Base-by-base conservation (phyloP, 2,113 vertebrate genomes). In the Pycnonotus jocosus region DNA sequence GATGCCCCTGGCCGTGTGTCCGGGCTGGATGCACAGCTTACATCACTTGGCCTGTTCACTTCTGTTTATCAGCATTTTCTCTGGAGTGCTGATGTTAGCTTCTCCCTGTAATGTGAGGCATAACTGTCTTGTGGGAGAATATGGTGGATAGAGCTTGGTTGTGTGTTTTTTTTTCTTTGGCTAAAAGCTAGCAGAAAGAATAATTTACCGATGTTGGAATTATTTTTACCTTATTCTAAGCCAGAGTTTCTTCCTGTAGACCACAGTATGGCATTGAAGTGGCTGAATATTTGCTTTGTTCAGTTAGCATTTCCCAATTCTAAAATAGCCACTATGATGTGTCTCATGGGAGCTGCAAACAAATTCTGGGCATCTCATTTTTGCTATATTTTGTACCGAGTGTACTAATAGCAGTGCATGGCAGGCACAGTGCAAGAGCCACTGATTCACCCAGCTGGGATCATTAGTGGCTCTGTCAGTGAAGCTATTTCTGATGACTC, bases 401-500 rank as follows among this genome's bases (percentile, higher is more conserved):
- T 13, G 54, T 56, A 48, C 92, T 83, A 72, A 90, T 54, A 76
- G 82, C 76, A 11, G 62, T 77, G n/a, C 84, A 22, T 27, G 73
- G 83, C 68, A 87, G 83, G 79, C 82, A 96, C 89, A 92, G 35
- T 81, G 81, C 76, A 76, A 84, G 74, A 93, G 66, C 86, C 84
- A 89, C 93, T 97, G 95, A 94, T 94, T 96, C 96, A 95, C 53
- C 65, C 97, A 90, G 92, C 86, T 95, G 96, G 74, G 91, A 74
- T 82, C 93, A 92, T 96, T 92, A 96, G 90, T 86, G 82, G 85
- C 94, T 92, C 94, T 96, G 81, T 73, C 81, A 97, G 81, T 78
- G 90, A 62, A 97, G 88, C 97, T 95, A 78, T 94, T 96, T 95
- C 90, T 96, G 95, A 95, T 97, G 95, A 96, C 96, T 97, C 97